These are phyloP conservation scores for Diorhabda carinulata DNA, from an alignment of 1,140 invertebrate genomes.

Conservation along the genomic window DNA sequence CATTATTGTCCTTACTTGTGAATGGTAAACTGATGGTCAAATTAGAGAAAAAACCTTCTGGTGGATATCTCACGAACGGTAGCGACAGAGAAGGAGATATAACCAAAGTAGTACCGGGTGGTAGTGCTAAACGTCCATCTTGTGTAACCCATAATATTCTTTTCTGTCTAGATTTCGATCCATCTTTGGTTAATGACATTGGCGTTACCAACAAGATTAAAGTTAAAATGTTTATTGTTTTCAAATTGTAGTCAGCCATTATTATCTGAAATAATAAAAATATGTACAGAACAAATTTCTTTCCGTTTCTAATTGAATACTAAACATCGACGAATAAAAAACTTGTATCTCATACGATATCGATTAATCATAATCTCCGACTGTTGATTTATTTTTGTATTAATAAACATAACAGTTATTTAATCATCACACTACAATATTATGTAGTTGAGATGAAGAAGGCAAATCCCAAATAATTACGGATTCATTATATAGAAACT, in stretches of 20 bases:
- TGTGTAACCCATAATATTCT: conserved; percentile 77
- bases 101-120: conserved; percentile 73
- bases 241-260: not conserved
- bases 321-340: too few species aligned
- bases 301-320: too few species aligned
- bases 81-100: conserved; percentile 76
- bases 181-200: conserved; percentile 18
- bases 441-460: too few species aligned
- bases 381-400: too few species aligned
- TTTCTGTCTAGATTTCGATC: conserved; percentile 68
- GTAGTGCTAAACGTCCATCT: conserved; percentile 73
- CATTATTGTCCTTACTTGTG: conserved; percentile 62
- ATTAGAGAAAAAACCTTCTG: conserved; percentile 78
- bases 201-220: conserved; percentile 1
- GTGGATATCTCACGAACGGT: conserved; percentile 78
- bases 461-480: too few species aligned
- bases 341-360: too few species aligned
- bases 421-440: too few species aligned
- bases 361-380: too few species aligned
- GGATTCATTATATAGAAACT: too few species aligned
- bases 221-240: conserved; percentile 2
- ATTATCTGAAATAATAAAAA: too few species aligned
- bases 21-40: conserved; percentile 82
- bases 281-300: too few species aligned
- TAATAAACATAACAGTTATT: too few species aligned